phyloP scores from a whole-genome alignment of 37 sponge, comb jelly and placozoan species.

The Mnemiopsis leidyi region DNA sequence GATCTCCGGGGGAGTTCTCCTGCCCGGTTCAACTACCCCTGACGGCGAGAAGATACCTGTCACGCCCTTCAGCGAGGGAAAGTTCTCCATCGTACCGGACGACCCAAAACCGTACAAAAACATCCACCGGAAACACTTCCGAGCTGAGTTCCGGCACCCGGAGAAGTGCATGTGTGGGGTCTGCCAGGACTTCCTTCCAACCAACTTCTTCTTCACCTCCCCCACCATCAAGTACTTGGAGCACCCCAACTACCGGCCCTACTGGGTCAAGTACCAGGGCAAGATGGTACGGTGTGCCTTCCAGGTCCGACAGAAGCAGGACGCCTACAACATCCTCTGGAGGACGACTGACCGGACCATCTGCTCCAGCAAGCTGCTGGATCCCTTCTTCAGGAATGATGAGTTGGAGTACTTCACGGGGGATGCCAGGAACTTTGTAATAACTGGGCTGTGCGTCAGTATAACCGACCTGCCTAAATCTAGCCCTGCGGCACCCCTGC shows the following conservation, averaged over 20 bases:
- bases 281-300: constrained; percentile 66
- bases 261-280: constrained; percentile 63
- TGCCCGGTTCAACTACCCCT: constrained; percentile 58
- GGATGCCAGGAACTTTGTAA: constrained; percentile 51
- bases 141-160: constrained; percentile 61
- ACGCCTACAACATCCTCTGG: constrained; percentile 63
- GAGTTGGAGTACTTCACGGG: constrained; percentile 65
- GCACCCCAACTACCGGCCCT: constrained; percentile 64
- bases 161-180: constrained; percentile 63
- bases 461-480: constrained; percentile 51
- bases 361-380: constrained; percentile 54
- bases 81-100: constrained; percentile 65
- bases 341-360: constrained; percentile 65
- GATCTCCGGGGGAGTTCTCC: constrained; percentile 18
- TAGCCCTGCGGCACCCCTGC: neutral
- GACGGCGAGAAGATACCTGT: constrained; percentile 36
- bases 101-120: constrained; percentile 65
- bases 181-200: constrained; percentile 59
- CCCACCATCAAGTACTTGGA: constrained; percentile 65
- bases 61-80: constrained; percentile 62
- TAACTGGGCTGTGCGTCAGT: constrained; percentile 52
- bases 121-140: constrained; percentile 39
- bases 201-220: constrained; percentile 65
- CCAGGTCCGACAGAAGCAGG: constrained; percentile 66
- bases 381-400: constrained; percentile 65